Conservation (phyloP, 2,797 vertebrate genomes). For the Morus bassanus region DNA sequence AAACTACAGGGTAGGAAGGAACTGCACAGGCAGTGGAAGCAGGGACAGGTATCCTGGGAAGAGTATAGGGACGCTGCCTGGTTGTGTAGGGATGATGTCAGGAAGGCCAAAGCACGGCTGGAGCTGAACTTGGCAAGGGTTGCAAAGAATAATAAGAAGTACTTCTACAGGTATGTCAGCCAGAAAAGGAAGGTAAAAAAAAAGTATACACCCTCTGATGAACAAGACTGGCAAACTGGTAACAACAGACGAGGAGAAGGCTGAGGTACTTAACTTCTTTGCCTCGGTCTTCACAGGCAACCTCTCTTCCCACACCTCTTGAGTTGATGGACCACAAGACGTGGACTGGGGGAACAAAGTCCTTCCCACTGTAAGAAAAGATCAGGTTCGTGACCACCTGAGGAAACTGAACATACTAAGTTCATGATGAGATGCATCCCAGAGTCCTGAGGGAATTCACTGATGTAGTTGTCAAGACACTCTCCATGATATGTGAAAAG, state of each 20-base stretch:
- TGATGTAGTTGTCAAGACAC: not conserved
- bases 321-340: not conserved
- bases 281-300: not conserved
- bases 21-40: not conserved
- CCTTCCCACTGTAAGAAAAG: not conserved
- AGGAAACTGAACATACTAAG: not conserved
- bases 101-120: not conserved
- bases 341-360: not conserved
- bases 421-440: not conserved
- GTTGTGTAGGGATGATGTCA: not conserved
- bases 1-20: not conserved
- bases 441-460: not conserved
- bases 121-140: not conserved
- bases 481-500: not conserved
- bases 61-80: not conserved
- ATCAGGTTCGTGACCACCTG: not conserved
- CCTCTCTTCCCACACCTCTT: not conserved
- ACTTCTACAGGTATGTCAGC: not conserved
- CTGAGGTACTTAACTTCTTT: not conserved
- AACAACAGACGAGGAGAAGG: not conserved
- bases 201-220: not conserved
- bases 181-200: not conserved
- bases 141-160: not conserved
- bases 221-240: not conserved
- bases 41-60: not conserved